These are phyloP conservation scores for Strigamia transsilvanica DNA, from an alignment of 2,888 invertebrate species.

Conservation along the genomic window DNA sequence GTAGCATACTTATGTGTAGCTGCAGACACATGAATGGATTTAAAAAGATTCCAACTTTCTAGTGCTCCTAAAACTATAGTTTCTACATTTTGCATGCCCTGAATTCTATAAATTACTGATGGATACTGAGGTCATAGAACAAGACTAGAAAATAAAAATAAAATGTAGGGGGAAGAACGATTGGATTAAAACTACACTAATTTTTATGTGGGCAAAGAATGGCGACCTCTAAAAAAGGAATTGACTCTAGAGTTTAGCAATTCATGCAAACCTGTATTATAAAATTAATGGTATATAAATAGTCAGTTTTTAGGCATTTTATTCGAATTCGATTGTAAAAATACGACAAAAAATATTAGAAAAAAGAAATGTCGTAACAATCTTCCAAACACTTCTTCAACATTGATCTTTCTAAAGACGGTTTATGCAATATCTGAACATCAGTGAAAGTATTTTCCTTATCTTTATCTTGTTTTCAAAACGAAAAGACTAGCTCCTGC, in stretches of 20 bases:
- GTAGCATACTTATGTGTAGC: no score
- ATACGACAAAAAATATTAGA: no score
- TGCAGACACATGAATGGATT: no score
- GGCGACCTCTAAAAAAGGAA: constrained; percentile 7
- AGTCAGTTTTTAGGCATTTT: background rate
- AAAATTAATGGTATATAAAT: background rate
- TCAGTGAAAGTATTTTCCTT: no score
- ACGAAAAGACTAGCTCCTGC: no score
- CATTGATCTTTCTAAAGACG: no score
- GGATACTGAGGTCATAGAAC: background rate
- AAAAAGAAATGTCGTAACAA: no score
- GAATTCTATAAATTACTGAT: background rate
- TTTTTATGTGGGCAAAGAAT: constrained; percentile 36
- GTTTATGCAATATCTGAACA: no score
- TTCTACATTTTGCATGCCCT: background rate
- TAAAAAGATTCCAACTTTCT: no score
- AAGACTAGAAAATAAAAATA: background rate
- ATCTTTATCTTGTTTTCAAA: no score
- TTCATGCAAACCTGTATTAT: background rate
- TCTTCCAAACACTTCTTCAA: no score
- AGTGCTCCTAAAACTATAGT: no score
- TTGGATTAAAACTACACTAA: background rate
- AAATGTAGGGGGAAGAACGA: background rate
- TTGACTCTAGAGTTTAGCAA: background rate
- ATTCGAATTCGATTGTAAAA: background rate